A percentile compares a stretch with the other conserved stretches of the same genome.
Conservation (phyloP, 2,113 vertebrate genomes). For the Sylvilagus bachmani region DNA sequence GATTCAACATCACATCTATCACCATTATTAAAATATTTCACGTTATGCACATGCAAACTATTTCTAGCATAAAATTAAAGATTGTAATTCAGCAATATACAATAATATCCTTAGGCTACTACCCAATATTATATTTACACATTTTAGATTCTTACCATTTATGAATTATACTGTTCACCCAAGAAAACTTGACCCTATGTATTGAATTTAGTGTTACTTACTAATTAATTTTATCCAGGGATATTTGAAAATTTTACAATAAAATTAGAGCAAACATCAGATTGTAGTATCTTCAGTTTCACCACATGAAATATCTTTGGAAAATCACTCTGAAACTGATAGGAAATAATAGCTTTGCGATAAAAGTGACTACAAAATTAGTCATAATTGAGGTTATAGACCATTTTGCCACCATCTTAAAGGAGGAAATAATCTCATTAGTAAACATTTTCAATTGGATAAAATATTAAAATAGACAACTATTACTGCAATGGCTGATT, state of each 20-base stretch:
- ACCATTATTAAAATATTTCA: constrained; percentile 26
- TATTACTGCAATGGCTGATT: neutral
- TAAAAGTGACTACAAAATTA: constrained; percentile 60
- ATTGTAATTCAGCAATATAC: neutral
- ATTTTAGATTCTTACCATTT: constrained; percentile 18
- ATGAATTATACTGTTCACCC: neutral
- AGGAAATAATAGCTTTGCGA: constrained; percentile 47
- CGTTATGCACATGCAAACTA: neutral
- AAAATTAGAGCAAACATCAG: constrained; percentile 5
- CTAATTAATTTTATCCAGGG: constrained; percentile 48
- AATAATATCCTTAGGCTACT: neutral
- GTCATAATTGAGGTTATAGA: constrained; percentile 29
- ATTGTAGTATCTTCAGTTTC: neutral
- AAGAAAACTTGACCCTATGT: constrained; percentile 6
- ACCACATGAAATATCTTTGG: constrained; percentile 30
- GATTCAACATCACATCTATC: neutral
- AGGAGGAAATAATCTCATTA: constrained; percentile 36
- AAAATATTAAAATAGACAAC: constrained; percentile 13
- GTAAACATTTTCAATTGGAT: constrained; percentile 50
- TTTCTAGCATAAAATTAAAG: neutral
- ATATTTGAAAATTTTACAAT: constrained; percentile 44
- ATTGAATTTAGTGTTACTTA: constrained; percentile 16
- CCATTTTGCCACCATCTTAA: constrained; percentile 43
- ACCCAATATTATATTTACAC: neutral
- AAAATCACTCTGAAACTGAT: constrained; percentile 44